Conservation (phyloP, 2,113 vertebrate genomes). For the Saguinus imperator region DNA sequence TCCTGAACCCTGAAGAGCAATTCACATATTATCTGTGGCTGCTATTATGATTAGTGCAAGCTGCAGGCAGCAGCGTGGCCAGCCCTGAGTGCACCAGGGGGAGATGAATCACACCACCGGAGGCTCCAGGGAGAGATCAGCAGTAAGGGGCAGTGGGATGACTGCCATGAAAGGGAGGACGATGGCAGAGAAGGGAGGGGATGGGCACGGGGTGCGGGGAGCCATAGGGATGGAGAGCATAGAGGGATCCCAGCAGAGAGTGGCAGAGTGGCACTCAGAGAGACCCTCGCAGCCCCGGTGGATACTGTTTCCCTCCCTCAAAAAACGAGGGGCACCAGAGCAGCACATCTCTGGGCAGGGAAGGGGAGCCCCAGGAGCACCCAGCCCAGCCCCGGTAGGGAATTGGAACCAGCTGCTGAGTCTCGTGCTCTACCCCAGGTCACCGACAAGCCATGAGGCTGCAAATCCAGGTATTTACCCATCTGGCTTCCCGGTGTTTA, state of each 20-base stretch:
- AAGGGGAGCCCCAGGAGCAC: rapidly evolving
- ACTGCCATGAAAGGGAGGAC: neutral
- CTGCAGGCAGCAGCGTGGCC: rapidly evolving
- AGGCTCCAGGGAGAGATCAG: neutral
- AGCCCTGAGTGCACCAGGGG: rapidly evolving
- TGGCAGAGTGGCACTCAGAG: neutral
- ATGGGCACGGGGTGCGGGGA: too few relatives aligned
- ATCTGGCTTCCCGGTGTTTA: neutral
- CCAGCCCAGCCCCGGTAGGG: rapidly evolving
- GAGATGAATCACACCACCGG: neutral
- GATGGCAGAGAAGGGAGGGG: neutral
- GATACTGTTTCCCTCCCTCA: rapidly evolving
- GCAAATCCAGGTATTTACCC: rapidly evolving
- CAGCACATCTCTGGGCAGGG: rapidly evolving
- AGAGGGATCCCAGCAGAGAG: neutral
- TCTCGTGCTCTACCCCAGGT: too few relatives aligned
- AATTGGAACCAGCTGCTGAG: rapidly evolving
- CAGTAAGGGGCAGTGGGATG: rapidly evolving
- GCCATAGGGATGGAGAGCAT: neutral
- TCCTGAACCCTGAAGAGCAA: neutral
- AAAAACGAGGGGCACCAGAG: neutral
- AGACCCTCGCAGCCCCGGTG: rapidly evolving
- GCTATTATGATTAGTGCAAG: rapidly evolving
- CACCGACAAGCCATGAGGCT: rapidly evolving
- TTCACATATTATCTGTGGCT: rapidly evolving